These are phyloP conservation scores for Alaudala cheleensis DNA, from an alignment of 2,113 vertebrate genomes.

Conservation along the genomic window DNA sequence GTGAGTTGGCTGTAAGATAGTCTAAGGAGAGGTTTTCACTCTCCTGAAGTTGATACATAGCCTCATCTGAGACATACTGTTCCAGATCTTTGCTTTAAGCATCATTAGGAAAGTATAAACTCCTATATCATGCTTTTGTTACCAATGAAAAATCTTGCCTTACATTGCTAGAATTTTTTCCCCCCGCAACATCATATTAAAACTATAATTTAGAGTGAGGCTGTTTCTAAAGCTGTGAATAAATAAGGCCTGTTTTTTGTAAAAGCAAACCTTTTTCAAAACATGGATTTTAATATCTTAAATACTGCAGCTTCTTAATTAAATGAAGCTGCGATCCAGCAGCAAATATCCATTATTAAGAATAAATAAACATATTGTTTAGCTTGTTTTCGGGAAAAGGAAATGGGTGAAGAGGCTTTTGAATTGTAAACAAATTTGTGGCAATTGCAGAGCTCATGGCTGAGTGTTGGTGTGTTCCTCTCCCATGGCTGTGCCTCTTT, in stretches of 20 bases:
- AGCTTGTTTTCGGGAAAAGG: neutral
- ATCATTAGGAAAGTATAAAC: slow-evolving; percentile 71
- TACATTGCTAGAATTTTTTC: neutral
- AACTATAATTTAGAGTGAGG: slow-evolving; percentile 50
- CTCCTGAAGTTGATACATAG: slow-evolving; percentile 70
- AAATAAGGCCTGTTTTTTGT: slow-evolving; percentile 54
- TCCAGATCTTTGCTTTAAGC: slow-evolving; percentile 67
- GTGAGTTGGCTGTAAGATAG: slow-evolving; percentile 70
- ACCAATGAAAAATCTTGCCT: slow-evolving; percentile 31
- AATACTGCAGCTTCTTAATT: slow-evolving; percentile 55
- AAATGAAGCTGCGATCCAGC: slow-evolving; percentile 52
- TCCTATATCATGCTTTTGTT: slow-evolving; percentile 49
- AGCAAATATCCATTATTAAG: slow-evolving; percentile 59
- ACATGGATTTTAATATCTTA: slow-evolving; percentile 57
- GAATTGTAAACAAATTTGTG: slow-evolving; percentile 12
- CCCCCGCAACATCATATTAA: slow-evolving; percentile 28
- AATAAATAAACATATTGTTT: slow-evolving; percentile 66
- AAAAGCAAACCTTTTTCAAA: slow-evolving; percentile 32
- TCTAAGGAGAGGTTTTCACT: slow-evolving; percentile 65
- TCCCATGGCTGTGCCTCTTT: neutral
- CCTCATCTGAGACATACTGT: slow-evolving; percentile 63
- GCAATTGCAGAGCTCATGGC: slow-evolving; percentile 11
- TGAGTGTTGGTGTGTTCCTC: neutral
- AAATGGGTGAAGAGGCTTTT: neutral
- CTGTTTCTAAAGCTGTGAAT: slow-evolving; percentile 39